Conservation (phyloP, 1,140 invertebrate species). For the Heterodera carotae region DNA sequence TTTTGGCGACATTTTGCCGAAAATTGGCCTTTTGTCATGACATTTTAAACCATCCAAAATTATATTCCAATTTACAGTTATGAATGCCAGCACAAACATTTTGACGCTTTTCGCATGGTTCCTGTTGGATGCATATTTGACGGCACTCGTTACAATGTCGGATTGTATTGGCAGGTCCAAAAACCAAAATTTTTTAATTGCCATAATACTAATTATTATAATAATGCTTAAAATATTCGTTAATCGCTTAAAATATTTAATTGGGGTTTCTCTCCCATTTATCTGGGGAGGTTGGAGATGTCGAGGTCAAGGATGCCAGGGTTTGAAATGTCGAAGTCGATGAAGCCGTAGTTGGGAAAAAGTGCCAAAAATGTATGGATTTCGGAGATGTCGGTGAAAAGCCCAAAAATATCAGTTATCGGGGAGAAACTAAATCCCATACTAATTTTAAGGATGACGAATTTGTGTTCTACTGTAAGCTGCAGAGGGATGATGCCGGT, state of each 20-base stretch:
- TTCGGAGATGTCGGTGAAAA: no score
- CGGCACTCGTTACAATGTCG: not conserved
- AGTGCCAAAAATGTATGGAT: no score
- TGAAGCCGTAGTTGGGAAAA: no score
- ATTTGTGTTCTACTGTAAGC: not conserved
- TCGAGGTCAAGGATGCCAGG: no score
- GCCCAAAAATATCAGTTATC: no score
- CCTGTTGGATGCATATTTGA: not conserved
- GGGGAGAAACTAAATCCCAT: no score
- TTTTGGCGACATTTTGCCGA: not conserved
- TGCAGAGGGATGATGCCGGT: not conserved
- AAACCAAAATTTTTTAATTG: not conserved
- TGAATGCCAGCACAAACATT: not conserved
- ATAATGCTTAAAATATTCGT: no score
- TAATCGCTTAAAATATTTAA: not conserved
- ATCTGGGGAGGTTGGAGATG: no score
- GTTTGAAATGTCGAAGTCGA: no score
- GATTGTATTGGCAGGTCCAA: not conserved
- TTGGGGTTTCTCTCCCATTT: no score
- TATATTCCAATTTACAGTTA: not conserved
- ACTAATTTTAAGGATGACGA: not conserved
- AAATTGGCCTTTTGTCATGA: not conserved
- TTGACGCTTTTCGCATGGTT: not conserved
- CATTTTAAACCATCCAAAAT: no score
- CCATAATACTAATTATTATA: no score